phyloP scores from a whole-genome alignment of 2,888 invertebrate genomes.

The Drosophila lutescens region DNA sequence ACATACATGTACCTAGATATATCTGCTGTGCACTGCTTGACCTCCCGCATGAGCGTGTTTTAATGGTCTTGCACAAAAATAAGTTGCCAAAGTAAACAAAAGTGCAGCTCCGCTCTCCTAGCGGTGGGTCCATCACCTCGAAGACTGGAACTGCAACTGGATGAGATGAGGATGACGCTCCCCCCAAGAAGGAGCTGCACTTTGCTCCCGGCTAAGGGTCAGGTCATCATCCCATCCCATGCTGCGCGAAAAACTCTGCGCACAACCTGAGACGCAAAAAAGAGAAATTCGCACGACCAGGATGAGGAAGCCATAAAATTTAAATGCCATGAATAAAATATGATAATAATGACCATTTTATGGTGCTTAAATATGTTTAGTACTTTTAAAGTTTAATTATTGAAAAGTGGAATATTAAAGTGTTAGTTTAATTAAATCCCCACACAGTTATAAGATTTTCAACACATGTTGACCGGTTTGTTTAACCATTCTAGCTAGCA shows the following conservation, averaged over 20 bases:
- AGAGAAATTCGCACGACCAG: slow-evolving; percentile 5
- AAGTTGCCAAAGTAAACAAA: slow-evolving; percentile 63
- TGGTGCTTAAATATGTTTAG: background rate
- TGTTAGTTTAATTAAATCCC: background rate
- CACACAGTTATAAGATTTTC: no score
- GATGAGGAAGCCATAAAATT: background rate
- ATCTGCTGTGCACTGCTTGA: slow-evolving; percentile 24
- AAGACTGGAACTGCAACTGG: background rate
- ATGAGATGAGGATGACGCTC: slow-evolving; percentile 1
- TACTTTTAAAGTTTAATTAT: background rate
- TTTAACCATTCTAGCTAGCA: background rate
- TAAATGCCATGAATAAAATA: background rate
- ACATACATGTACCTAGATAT: background rate
- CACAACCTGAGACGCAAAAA: slow-evolving; percentile 49
- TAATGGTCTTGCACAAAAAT: slow-evolving; percentile 61
- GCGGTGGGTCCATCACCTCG: slow-evolving; percentile 53
- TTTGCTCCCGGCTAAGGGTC: slow-evolving; percentile 33
- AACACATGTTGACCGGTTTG: background rate
- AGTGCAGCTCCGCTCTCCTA: slow-evolving; percentile 30
- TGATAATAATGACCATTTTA: background rate
- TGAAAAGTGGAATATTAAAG: background rate
- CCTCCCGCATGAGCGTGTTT: slow-evolving; percentile 64
- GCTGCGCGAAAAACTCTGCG: slow-evolving; percentile 52
- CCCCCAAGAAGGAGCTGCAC: slow-evolving; percentile 34
- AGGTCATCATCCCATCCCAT: slow-evolving; percentile 31